Conservation (phyloP, 2,888 invertebrate genomes). For the Drosophila meridiana region DNA sequence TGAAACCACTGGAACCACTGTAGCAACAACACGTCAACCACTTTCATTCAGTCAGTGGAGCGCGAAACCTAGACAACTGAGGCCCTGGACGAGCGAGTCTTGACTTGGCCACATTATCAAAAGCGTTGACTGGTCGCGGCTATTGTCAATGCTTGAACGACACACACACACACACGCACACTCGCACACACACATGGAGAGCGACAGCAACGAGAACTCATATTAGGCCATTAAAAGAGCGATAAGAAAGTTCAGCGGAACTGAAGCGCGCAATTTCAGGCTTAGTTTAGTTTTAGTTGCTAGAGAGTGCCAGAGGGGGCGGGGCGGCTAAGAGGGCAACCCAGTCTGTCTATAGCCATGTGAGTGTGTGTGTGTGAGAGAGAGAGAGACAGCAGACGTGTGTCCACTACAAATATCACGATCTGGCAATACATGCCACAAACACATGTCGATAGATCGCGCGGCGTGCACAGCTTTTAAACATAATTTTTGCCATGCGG, state of each 20-base stretch:
- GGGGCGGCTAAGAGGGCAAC: not conserved
- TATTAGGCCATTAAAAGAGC: constrained; percentile 80
- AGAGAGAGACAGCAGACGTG: constrained; percentile 50
- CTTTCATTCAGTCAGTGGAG: constrained; percentile 77
- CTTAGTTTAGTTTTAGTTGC: constrained; percentile 68
- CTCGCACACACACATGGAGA: constrained; percentile 1
- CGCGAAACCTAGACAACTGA: constrained; percentile 62
- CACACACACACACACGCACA: constrained; percentile 25
- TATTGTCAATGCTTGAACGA: constrained; percentile 67
- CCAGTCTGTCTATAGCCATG: constrained; percentile 7
- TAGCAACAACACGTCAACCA: constrained; percentile 39
- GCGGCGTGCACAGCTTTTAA: constrained; percentile 71
- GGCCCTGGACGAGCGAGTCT: constrained; percentile 49
- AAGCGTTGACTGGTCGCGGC: constrained; percentile 67
- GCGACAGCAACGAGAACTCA: constrained; percentile 57
- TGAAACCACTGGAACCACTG: constrained; percentile 54
- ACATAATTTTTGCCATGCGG: constrained; percentile 67
- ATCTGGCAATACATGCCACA: constrained; percentile 70
- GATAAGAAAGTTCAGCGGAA: constrained; percentile 81
- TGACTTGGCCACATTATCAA: constrained; percentile 62
- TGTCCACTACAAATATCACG: constrained; percentile 79
- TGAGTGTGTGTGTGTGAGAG: not conserved
- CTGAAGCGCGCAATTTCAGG: constrained; percentile 80
- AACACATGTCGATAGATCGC: constrained; percentile 67
- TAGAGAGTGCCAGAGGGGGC: constrained; percentile 3